Base-by-base conservation (phyloP, 2,797 vertebrate species). In the Semotilus atromaculatus region DNA sequence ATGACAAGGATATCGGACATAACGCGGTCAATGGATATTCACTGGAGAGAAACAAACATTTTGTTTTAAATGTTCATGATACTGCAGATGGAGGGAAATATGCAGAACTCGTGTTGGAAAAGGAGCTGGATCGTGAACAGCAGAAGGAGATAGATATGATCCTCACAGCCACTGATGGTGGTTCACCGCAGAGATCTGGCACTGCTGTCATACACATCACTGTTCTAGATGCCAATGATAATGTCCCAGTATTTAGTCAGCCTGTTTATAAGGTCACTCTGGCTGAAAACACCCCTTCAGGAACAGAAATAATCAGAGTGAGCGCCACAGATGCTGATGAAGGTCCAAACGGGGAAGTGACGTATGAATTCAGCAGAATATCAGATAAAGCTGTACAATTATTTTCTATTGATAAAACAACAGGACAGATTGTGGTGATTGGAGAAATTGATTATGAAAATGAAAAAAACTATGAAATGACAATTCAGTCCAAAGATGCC, bases 21-120 rank as follows among this genome's bases (percentile, higher is more conserved):
- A 96, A 96, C 38, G 88, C 93, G 0, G 45, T 96, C 0, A 93
- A 93, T 11, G 88, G 83, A 1, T 96, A 96, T 21, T 83, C 85
- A 0, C 51, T 96, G 0, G 89, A 71, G 13, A 75, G 11, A 19
- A 92, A 92, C 5, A 81, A 91, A 0, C 84, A 92, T 84, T 94
- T 93, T 82, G 67, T 68, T 0, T 83, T 94, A 23, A 51, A 66
- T 55, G 70, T 93, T 8, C 91, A 90, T 72, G 89, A 89, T 7
- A 89, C 34, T 43, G 51, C 78, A 0, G 89, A 83, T 1, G 90
- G 89, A 5, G 55, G 40, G 3, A 93, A 89, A 86, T 90, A 90
- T 0, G 90, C 90, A 26, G 88, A 93, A 68, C 40, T 94, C 40
- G 85, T 93, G 1, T 0, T 94, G 43, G 90, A 91, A 43, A 91